A percentile compares a stretch with the other conserved stretches of the same genome.
phyloP scores from a whole-genome alignment of 1,140 invertebrate species.

The Dufourea novaeangliae region DNA sequence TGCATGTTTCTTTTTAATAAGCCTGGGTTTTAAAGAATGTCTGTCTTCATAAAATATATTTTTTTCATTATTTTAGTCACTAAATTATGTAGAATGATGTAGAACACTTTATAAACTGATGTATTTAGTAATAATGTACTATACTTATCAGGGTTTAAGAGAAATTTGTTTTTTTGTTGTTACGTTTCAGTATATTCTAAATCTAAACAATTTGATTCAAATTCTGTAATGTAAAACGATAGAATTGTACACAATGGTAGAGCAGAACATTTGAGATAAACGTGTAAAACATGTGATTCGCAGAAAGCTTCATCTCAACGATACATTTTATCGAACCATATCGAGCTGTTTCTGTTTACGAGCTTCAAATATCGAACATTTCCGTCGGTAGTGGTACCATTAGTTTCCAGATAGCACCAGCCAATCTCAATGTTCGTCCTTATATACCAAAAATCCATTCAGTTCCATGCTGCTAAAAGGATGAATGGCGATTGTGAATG shows the following conservation, averaged over 20 bases:
- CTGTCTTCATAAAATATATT: too few species aligned
- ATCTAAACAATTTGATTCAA: too few species aligned
- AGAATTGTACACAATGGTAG: too few species aligned
- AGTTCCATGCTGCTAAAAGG: slow-evolving; percentile 50
- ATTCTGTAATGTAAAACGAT: too few species aligned
- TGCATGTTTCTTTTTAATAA: too few species aligned
- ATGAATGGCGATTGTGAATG: slow-evolving; percentile 55
- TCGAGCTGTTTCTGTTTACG: slow-evolving; percentile 58
- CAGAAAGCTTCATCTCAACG: neutral
- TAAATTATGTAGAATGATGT: too few species aligned
- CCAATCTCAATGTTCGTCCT: slow-evolving; percentile 63
- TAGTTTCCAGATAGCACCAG: slow-evolving; percentile 51
- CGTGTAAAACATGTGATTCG: neutral
- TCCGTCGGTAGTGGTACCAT: slow-evolving; percentile 50
- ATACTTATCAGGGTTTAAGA: too few species aligned
- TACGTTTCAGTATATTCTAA: too few species aligned
- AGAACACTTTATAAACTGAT: too few species aligned
- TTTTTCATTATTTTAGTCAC: too few species aligned
- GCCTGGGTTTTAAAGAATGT: too few species aligned
- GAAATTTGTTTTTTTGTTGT: neutral
- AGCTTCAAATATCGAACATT: slow-evolving; percentile 42
- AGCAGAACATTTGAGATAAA: neutral
- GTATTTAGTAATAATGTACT: too few species aligned
- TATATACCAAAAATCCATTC: slow-evolving; percentile 54
- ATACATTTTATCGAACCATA: slow-evolving; percentile 51